A percentile compares a stretch with the other conserved stretches of the same genome.
These are phyloP conservation scores for Galendromus occidentalis DNA, from an alignment of 1,140 invertebrate genomes.

Conservation along the genomic window DNA sequence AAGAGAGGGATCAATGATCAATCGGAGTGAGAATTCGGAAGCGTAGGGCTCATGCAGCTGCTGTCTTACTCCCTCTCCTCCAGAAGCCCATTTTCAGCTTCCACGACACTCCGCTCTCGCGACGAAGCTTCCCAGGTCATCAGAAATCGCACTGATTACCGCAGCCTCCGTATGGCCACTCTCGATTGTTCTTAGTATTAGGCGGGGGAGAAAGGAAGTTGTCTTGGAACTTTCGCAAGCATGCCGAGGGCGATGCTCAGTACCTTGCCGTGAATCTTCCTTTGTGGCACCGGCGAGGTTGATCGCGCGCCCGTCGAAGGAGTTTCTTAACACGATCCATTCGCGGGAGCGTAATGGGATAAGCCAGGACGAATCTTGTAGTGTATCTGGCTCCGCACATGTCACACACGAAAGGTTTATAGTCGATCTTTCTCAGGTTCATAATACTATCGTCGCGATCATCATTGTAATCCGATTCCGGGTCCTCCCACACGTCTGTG, in stretches of 20 bases:
- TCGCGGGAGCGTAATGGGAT: slow-evolving; percentile 87
- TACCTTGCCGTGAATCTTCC: slow-evolving; percentile 13
- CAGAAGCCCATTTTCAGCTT: too few relatives aligned
- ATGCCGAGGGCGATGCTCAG: slow-evolving; percentile 23
- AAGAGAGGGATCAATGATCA: too few relatives aligned
- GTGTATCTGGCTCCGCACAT: slow-evolving; percentile 38
- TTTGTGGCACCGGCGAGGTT: not conserved
- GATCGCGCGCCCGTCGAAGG: not conserved
- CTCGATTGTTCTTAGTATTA: too few relatives aligned
- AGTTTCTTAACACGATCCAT: slow-evolving; percentile 27
- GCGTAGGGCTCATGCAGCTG: too few relatives aligned
- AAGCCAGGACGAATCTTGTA: slow-evolving; percentile 88
- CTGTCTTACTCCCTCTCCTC: too few relatives aligned
- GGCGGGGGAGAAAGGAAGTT: slow-evolving; percentile 46
- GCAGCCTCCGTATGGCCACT: too few relatives aligned
- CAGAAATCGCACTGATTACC: too few relatives aligned
- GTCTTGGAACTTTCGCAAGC: slow-evolving; percentile 30
- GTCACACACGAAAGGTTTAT: slow-evolving; percentile 8
- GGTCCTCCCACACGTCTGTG: not conserved
- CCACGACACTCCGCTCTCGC: too few relatives aligned
- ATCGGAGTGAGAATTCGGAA: too few relatives aligned
- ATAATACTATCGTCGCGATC: slow-evolving; percentile 6
- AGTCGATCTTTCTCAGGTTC: not conserved
- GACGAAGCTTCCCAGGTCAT: too few relatives aligned
- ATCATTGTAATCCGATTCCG: slow-evolving; percentile 10